Conservation (phyloP, 2,888 invertebrate species). For the Masnerella sp. region DNA sequence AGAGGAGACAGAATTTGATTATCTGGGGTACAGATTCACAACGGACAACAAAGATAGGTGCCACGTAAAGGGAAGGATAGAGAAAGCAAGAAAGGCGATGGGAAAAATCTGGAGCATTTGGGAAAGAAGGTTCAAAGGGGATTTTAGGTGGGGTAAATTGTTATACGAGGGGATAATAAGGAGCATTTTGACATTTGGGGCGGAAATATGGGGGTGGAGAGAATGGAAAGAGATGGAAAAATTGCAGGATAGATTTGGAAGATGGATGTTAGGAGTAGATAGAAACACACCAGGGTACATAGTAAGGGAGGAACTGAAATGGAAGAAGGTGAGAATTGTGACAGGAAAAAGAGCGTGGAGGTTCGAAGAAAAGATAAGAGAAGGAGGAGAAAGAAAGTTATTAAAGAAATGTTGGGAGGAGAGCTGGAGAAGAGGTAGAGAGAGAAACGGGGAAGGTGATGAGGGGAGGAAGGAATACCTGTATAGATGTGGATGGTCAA, state of each 20-base stretch:
- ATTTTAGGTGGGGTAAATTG: neutral
- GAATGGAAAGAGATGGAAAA: neutral
- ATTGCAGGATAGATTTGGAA: constrained; percentile 1
- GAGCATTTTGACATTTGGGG: neutral
- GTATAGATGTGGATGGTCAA: constrained; percentile 12
- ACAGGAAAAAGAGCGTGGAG: neutral
- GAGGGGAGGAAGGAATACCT: constrained; percentile 1
- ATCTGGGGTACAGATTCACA: neutral
- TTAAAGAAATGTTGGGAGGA: neutral
- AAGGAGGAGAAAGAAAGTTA: neutral
- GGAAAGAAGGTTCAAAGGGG: neutral
- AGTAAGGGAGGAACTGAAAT: too few relatives aligned
- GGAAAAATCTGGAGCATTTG: neutral
- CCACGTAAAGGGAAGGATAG: constrained; percentile 1
- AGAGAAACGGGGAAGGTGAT: neutral
- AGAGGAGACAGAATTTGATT: constrained; percentile 4
- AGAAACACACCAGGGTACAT: neutral
- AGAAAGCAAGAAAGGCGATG: constrained; percentile 3
- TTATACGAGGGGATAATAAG: neutral
- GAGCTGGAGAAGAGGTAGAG: neutral
- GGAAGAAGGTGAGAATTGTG: constrained; percentile 3
- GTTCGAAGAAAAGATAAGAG: constrained; percentile 3
- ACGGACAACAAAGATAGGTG: constrained; percentile 1
- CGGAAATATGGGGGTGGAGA: neutral
- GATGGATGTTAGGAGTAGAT: constrained; percentile 2